phyloP scores from a whole-genome alignment of 1,140 invertebrate genomes.

The Battus philenor region DNA sequence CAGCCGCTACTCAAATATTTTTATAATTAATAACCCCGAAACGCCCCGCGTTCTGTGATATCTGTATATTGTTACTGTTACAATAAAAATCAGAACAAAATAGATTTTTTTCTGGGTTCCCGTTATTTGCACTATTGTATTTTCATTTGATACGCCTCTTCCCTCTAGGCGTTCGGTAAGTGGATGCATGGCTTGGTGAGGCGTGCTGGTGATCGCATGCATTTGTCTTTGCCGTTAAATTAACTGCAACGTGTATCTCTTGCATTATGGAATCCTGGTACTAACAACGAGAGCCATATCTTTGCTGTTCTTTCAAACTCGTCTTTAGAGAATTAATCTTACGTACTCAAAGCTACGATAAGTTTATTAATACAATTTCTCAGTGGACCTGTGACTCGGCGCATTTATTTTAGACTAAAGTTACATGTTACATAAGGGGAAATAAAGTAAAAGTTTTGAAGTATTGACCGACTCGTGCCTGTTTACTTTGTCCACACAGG shows the following conservation, averaged over 20 bases:
- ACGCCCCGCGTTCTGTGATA: conserved; percentile 75
- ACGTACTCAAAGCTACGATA: too few relatives aligned
- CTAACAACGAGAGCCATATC: too few relatives aligned
- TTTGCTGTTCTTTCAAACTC: too few relatives aligned
- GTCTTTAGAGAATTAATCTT: too few relatives aligned
- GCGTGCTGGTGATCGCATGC: conserved; percentile 56
- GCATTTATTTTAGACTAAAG: too few relatives aligned
- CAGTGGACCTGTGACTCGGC: too few relatives aligned
- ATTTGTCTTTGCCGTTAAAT: conserved; percentile 49
- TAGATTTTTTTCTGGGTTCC: conserved; percentile 49
- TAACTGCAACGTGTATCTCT: too few relatives aligned
- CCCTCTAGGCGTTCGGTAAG: conserved; percentile 49
- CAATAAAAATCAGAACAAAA: conserved; percentile 64
- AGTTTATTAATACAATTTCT: too few relatives aligned
- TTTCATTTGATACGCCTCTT: conserved; percentile 28
- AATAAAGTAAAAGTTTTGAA: conserved; percentile 28
- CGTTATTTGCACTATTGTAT: conserved; percentile 42
- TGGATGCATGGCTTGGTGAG: conserved; percentile 69
- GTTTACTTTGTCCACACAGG: conserved; percentile 73
- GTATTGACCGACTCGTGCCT: conserved; percentile 48
- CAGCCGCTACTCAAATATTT: conserved; percentile 41
- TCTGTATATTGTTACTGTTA: conserved; percentile 74
- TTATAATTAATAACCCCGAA: conserved; percentile 48
- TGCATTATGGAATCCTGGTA: too few relatives aligned
- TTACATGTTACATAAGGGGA: too few relatives aligned